Conservation (phyloP, 2,113 vertebrate species). For the Oncorhynchus mykiss region DNA sequence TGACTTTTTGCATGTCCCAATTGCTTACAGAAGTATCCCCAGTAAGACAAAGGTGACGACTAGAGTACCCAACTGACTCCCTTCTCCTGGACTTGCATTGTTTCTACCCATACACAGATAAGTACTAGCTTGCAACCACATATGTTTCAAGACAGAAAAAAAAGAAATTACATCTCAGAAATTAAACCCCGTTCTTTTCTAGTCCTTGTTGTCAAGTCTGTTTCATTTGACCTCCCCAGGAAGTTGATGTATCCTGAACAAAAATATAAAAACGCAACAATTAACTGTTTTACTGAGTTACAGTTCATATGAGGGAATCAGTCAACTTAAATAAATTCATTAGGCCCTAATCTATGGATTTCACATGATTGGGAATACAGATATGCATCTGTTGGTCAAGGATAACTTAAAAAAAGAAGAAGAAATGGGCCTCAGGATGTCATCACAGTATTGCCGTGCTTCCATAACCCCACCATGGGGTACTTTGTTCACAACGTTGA, state of each 20-base stretch:
- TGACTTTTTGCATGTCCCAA: constrained; percentile 59
- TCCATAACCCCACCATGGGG: too few relatives aligned
- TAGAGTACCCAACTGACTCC: constrained; percentile 41
- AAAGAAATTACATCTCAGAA: not conserved
- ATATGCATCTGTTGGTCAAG: too few relatives aligned
- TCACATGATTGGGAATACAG: too few relatives aligned
- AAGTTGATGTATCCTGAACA: constrained; percentile 26
- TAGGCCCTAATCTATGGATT: too few relatives aligned
- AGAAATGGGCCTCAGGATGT: too few relatives aligned
- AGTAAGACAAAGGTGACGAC: constrained; percentile 17
- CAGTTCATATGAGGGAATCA: too few relatives aligned
- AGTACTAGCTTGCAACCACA: constrained; percentile 43
- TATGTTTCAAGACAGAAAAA: constrained; percentile 48
- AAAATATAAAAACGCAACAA: too few relatives aligned
- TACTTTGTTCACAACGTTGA: too few relatives aligned
- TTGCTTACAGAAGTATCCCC: constrained; percentile 46
- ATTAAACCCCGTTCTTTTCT: constrained; percentile 30
- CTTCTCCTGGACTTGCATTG: constrained; percentile 29
- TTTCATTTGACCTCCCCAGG: constrained; percentile 57
- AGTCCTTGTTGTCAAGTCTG: constrained; percentile 5
- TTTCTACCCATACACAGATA: constrained; percentile 56
- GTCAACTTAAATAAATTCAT: too few relatives aligned
- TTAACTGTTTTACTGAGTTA: too few relatives aligned
- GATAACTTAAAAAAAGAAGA: too few relatives aligned
- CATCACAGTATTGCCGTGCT: too few relatives aligned